These are phyloP conservation scores for Sycon ciliatum DNA, from an alignment of 37 sponge, comb jelly and placozoan genomes.

Conservation along the genomic window DNA sequence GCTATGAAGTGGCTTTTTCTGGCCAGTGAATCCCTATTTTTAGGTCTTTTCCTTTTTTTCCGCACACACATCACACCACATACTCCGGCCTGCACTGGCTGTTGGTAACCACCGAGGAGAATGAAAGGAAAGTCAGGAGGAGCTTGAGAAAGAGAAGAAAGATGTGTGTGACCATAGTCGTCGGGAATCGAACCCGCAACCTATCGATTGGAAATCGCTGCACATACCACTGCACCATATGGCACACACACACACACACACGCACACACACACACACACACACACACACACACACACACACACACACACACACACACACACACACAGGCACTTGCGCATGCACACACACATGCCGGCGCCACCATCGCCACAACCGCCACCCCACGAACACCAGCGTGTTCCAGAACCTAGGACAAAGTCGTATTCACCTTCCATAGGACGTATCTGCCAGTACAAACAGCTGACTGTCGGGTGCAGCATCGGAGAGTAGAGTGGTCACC, in stretches of 20 bases:
- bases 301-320: constrained; percentile 31
- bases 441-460: constrained; percentile 12
- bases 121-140: no score
- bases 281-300: constrained; percentile 23
- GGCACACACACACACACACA: constrained; percentile 27
- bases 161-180: no score
- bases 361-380: background rate
- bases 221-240: no score
- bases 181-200: no score
- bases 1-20: no score
- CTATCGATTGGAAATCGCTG: no score
- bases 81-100: no score
- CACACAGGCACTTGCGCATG: background rate
- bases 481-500: constrained; percentile 26
- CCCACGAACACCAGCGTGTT: background rate
- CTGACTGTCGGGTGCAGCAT: background rate
- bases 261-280: constrained; percentile 33
- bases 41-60: no score
- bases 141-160: no score
- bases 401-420: background rate
- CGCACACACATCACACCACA: no score
- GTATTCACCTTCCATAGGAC: constrained; percentile 18
- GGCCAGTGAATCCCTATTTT: no score
- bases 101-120: background rate
- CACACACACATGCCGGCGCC: constrained; percentile 12